Base-by-base conservation (phyloP, 1,140 invertebrate species). In the Hydropsyche tenuis region DNA sequence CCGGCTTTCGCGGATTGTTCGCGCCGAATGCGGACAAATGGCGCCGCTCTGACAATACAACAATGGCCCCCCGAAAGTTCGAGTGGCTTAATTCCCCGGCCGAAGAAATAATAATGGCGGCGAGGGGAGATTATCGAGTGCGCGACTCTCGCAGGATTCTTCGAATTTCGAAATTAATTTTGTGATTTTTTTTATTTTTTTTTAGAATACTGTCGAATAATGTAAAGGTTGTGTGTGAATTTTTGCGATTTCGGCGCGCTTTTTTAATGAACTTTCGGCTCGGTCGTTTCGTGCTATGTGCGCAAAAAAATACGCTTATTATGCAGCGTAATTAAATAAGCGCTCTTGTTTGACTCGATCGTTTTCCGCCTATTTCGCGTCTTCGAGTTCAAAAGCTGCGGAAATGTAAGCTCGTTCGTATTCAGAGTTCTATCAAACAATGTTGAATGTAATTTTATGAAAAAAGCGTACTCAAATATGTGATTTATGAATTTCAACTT, bases 31-130 rank as follows among this genome's bases (percentile, higher is more conserved):
- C 64, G 64, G 43, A 30, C 69, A 56, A 51, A 56, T 70, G 48
- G 46, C 51, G 20, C 48, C 48, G 23, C n/a, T 60, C 23, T 23
- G 23, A 65, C 46, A 66, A 56, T 53, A 71, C 70, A 75, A 75
- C 74, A 72, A 75, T 65, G 62, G 65, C 45, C 48, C 48, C 3
- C 56, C 30, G 64, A 51, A 71, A 69, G 71, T 45, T 62, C 42
- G 53, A 45, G 68, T 63, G 53, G 69, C 69, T 62, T 69, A 75
- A 56, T 71, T 75, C 74, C 22, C 63, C 46, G 9, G 43, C 60
- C 68, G 66, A 71, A 76, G 45, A 68, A 48, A 68, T 25, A 51
- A 76, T 76, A 76, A 76, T 76, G 75, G 71, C 30, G 30, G n/a
- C n/a, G n/a, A n/a, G n/a, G n/a, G n/a, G n/a, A n/a, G n/a, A n/a